Base-by-base conservation (phyloP, 2,888 invertebrate genomes). In the Myopa tessellatipennis region DNA sequence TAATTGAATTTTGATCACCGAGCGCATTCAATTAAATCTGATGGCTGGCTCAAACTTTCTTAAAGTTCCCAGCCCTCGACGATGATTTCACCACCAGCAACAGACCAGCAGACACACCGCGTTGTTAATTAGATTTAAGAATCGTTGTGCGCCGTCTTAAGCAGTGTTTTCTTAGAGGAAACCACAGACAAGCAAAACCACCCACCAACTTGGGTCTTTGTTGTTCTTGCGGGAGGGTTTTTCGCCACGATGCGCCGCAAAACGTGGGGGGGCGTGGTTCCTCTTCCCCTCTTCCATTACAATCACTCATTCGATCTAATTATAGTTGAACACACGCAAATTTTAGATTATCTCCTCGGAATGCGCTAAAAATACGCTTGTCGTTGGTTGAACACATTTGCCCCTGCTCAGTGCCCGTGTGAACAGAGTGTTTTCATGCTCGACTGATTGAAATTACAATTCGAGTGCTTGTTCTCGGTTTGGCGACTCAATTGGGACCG, bases 21-120 rank as follows among this genome's bases (percentile, higher is more conserved):
- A 45, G 68, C 38, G 45, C 36, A 68, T 68, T 45, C 68, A 68
- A 68, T 68, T 68, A 68, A 68, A 45, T 68, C n/a, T 67, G 67
- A 14, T 50, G 69, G 50, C 18, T 61, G 40, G 18, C 60, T 38
- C 61, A 6, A 26, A 26, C 26, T 26, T 26, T 26, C 26, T 26
- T 26, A 26, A 26, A 26, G 26, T 26, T 26, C 26, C 26, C 1
- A 2, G 1, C 26, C 26, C 26, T 26, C 2, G 26, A 26, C 26
- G 26, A 26, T 26, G 26, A 1, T 2, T 26, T 26, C 26, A 26
- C 26, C 26, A 26, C 26, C 26, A 26, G 26, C 26, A 26, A 26
- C 26, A 26, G 26, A 26, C 26, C 10, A 45, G 45, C 6, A 45
- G 45, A 45, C 0, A 45, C 10, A 10, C 26, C 45, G 45, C 10